Evolutionary conservation across 2,113 vertebrate species (phyloP).

Genomic region (Campylomormyrus numenius): DNA sequence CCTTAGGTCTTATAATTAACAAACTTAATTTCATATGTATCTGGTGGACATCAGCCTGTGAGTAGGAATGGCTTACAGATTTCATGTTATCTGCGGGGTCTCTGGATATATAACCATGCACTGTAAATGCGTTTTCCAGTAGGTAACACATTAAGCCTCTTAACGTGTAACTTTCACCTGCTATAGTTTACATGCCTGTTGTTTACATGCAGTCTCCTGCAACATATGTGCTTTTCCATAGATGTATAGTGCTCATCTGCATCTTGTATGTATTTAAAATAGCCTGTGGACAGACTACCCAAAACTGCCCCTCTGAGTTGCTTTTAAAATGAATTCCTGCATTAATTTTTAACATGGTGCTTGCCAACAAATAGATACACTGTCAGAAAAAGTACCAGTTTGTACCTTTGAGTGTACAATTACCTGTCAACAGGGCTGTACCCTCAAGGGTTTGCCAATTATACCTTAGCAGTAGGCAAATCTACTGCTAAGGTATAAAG

Average conservation of each 20-base stretch:
- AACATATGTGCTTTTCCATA: neutral
- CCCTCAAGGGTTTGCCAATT: neutral
- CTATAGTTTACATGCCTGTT: neutral
- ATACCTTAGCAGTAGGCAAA: neutral
- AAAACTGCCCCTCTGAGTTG: neutral
- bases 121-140: neutral
- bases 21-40: no score
- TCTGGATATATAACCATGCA: neutral
- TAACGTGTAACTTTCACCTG: neutral
- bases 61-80: neutral
- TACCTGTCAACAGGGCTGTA: neutral
- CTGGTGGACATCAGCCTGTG: neutral
- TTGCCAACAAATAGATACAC: neutral
- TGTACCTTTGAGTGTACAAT: neutral
- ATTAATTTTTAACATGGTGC: neutral
- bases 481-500: no score
- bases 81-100: neutral
- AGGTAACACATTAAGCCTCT: neutral
- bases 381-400: neutral
- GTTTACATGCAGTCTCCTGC: neutral
- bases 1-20: neutral
- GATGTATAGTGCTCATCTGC: neutral
- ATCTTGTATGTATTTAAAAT: neutral
- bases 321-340: neutral
- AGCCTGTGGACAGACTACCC: neutral